Percentiles rank a stretch among this genome's conserved stretches.
Evolutionary conservation across 2,797 vertebrate genomes (phyloP).

Genomic region (Macroramphosus scolopax): DNA sequence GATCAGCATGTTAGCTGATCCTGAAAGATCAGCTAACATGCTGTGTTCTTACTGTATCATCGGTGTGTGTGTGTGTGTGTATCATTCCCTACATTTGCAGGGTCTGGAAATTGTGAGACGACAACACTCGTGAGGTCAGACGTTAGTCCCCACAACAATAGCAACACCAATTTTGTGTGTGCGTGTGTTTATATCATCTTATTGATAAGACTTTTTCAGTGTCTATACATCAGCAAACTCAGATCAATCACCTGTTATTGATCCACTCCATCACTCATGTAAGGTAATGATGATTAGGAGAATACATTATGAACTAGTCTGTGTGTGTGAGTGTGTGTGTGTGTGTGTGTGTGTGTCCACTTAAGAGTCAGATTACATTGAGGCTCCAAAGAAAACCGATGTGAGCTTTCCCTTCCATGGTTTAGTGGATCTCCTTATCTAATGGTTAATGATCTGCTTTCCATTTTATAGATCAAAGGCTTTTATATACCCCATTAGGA

Average conservation of each 20-base stretch:
- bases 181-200: no score
- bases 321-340: constrained; percentile 2
- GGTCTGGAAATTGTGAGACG: no score
- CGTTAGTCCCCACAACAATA: no score
- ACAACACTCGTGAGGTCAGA: no score
- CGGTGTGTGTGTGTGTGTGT: constrained; percentile 13
- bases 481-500: constrained; percentile 67
- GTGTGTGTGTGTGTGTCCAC: constrained; percentile 21
- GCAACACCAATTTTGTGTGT: no score
- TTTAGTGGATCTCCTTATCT: no score
- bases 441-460: constrained; percentile 57
- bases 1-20: constrained; percentile 46
- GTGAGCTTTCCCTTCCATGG: no score
- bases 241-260: constrained; percentile 32
- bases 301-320: constrained; percentile 30
- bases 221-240: constrained; percentile 16
- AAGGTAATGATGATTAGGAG: constrained; percentile 25
- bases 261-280: constrained; percentile 24
- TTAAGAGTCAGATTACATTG: constrained; percentile 61
- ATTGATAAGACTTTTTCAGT: no score
- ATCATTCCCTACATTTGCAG: no score
- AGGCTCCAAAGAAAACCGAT: constrained; percentile 11
- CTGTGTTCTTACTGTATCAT: constrained; percentile 20
- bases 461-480: constrained; percentile 68
- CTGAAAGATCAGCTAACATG: no score